phyloP scores from a whole-genome alignment of 2,113 vertebrate species.

The Notarius quadriscutis region DNA sequence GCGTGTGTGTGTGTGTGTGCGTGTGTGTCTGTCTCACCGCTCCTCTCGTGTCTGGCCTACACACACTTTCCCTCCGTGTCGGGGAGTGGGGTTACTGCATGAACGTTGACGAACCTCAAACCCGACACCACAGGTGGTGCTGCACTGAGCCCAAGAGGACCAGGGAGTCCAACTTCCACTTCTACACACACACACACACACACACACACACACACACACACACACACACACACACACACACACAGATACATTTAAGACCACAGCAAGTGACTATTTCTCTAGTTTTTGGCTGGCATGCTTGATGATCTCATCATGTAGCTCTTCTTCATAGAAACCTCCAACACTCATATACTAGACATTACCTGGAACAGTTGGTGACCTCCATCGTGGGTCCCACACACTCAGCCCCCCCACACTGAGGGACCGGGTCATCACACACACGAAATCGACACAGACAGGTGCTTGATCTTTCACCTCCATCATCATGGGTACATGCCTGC shows the following conservation, averaged over 20 bases:
- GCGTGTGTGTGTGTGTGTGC: constrained; percentile 3
- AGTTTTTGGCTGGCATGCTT: background rate
- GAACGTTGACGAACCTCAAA: constrained; percentile 94
- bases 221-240: constrained; percentile 11
- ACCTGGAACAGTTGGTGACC: constrained; percentile 96
- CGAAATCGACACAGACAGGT: constrained; percentile 85
- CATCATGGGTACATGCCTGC: constrained; percentile 82
- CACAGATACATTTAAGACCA: background rate
- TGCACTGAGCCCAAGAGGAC: constrained; percentile 92
- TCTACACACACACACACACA: constrained; percentile 64
- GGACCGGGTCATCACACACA: constrained; percentile 81
- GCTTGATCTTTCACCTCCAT: constrained; percentile 79
- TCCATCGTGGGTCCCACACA: constrained; percentile 85
- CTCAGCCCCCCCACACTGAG: constrained; percentile 83
- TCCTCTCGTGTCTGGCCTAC: constrained; percentile 94
- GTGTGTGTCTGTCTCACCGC: constrained; percentile 71
- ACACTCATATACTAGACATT: constrained; percentile 4
- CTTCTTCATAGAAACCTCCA: background rate
- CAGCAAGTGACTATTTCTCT: background rate
- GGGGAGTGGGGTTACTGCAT: constrained; percentile 92
- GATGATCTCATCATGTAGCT: background rate
- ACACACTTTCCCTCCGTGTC: constrained; percentile 89
- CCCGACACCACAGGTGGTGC: constrained; percentile 92
- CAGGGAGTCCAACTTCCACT: constrained; percentile 96
- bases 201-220: constrained; percentile 18